Base-by-base conservation (phyloP, 1,140 invertebrate species). In the Neodiprion lecontei region DNA sequence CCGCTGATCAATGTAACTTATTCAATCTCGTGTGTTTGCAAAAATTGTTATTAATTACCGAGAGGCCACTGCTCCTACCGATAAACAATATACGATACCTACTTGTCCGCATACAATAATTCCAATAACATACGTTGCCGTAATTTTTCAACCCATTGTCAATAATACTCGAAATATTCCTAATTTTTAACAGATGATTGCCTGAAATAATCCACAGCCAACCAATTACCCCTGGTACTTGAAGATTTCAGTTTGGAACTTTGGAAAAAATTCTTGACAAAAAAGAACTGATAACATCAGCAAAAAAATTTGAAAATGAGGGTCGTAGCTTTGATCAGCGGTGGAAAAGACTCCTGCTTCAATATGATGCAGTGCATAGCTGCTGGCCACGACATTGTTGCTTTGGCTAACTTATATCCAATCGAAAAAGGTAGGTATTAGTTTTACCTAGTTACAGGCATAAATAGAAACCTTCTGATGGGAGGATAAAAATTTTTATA, bases 291-390 rank as follows among this genome's bases (percentile, higher is more conserved):
- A n/a, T 47, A 75, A 49, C 11, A 75, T 61, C 74, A 53, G 23
- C 72, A 73, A 70, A n/a, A 71, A 68, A 28, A 68, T 40, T 40
- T 21, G 73, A 91, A 86, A 81, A 98, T 97, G 96, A 94, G 92
- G 88, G 95, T 96, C 74, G 95, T 97, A 74, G 96, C 95, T 73
- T 90, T 98, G 84, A 92, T 97, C 79, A 99, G 97, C 90, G 98
- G 98, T 82, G 98, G 98, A 75, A 99, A 99, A 89, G 99, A 99
- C 89, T 99, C 98, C 89, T 98, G 96, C 89, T 99, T 96, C 89
- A 99, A 98, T 87, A 96, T 99, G 94, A 95, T 99, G 94, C 95
- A 99, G 89, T 99, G 98, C 90, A 93, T 98, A 79, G 94, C 94
- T 81, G 95, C 97, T 85, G 98, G 98, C 50, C 98, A 99, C 90